Evolutionary conservation across 2,797 vertebrate species (phyloP).

Genomic region (Muraenolepis orangiensis): DNA sequence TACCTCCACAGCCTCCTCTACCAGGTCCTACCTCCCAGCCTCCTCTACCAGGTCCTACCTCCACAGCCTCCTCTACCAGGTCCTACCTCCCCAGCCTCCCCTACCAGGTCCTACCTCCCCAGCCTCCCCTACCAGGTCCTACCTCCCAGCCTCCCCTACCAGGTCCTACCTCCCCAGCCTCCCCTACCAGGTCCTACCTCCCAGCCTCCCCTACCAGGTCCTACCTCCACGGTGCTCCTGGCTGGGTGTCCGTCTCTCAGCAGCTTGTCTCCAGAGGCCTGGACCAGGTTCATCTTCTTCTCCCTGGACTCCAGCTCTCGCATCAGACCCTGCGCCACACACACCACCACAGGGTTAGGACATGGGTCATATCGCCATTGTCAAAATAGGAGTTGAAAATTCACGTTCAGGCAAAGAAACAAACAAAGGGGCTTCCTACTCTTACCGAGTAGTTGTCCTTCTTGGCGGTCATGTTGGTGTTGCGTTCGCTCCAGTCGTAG

Average conservation of each 20-base stretch:
- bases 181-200: not conserved
- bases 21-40: no score
- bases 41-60: no score
- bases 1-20: no score
- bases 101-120: no score
- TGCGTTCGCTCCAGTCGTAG: conserved; percentile 92
- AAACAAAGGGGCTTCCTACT: not conserved
- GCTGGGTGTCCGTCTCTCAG: conserved; percentile 85
- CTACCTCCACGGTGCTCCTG: conserved; percentile 81
- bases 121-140: no score
- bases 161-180: no score
- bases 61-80: no score
- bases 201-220: not conserved
- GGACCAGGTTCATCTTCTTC: conserved; percentile 81
- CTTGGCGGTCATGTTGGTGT: conserved; percentile 85
- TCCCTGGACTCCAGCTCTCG: conserved; percentile 88
- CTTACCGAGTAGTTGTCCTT: conserved; percentile 92
- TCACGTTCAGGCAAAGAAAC: not conserved
- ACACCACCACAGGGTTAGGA: not conserved
- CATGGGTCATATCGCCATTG: no score
- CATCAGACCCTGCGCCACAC: conserved; percentile 82
- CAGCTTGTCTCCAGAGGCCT: conserved; percentile 81
- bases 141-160: no score
- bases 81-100: no score
- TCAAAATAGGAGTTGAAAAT: no score